Evolutionary conservation across 2,113 vertebrate species (phyloP).

Genomic region (Cygnus buccinator): DNA sequence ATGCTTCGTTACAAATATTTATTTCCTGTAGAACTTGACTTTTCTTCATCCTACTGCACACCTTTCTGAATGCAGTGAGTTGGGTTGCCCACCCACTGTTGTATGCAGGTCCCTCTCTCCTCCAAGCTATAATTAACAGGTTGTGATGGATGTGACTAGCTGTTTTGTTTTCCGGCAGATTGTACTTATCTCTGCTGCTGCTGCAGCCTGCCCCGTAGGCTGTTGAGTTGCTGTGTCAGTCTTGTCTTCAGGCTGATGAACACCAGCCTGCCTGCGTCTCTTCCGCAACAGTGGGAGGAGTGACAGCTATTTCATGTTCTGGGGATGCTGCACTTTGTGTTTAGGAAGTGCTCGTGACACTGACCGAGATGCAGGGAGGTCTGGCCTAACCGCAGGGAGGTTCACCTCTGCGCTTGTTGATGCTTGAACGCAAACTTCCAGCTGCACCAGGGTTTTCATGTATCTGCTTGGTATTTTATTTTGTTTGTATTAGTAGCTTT

Average conservation of each 20-base stretch:
- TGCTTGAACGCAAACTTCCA: neutral
- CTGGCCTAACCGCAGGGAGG: neutral
- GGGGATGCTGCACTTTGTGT: neutral
- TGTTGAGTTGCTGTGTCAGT: neutral
- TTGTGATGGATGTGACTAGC: neutral
- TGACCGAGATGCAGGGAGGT: neutral
- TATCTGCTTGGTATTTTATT: neutral
- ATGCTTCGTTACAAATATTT: neutral
- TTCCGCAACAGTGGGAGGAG: neutral
- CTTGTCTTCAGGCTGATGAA: neutral
- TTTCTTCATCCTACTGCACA: neutral
- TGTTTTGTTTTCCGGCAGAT: neutral
- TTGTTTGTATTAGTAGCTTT: neutral
- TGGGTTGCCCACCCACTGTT: neutral
- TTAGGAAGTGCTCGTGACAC: neutral
- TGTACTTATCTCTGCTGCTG: neutral
- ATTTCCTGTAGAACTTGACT: neutral
- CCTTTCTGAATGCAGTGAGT: neutral
- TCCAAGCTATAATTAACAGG: neutral
- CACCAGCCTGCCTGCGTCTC: slow-evolving; percentile 3
- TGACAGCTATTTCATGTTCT: slow-evolving; percentile 1
- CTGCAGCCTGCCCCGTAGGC: neutral
- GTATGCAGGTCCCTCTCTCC: neutral
- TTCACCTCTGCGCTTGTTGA: neutral
- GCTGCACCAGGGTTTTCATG: neutral